phyloP scores from a whole-genome alignment of 2,113 vertebrate genomes.

The Zapornia atra region DNA sequence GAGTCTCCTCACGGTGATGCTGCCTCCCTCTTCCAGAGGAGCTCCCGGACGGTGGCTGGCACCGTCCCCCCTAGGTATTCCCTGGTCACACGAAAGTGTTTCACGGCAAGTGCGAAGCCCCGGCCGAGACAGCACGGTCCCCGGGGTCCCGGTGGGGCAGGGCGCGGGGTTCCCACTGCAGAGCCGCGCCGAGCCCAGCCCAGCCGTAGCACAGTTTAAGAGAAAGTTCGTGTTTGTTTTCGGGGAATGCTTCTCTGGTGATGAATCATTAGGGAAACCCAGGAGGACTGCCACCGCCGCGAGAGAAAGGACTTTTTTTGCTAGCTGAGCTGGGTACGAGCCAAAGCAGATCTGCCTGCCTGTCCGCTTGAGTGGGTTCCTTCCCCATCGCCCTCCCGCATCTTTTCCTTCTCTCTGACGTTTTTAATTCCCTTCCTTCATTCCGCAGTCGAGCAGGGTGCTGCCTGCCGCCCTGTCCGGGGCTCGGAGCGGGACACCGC shows the following conservation, averaged over 20 bases:
- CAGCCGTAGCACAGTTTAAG: not conserved
- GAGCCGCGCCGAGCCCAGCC: not conserved
- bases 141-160: too few species aligned
- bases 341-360: not conserved
- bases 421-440: not conserved
- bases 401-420: not conserved
- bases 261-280: conserved; percentile 1
- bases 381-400: not conserved
- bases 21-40: not conserved
- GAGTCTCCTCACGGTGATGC: not conserved
- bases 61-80: not conserved
- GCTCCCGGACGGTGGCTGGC: not conserved
- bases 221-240: not conserved
- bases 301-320: not conserved
- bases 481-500: not conserved
- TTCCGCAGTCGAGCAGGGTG: not conserved
- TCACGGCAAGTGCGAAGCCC: not conserved
- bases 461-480: not conserved
- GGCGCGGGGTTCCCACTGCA: not conserved
- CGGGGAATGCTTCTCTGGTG: not conserved
- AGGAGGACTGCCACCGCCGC: not conserved
- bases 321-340: not conserved
- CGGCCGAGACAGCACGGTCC: not conserved
- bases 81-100: not conserved
- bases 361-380: not conserved